A percentile compares a stretch with the other conserved stretches of the same genome.
phyloP scores from a whole-genome alignment of 2,113 vertebrate species.

The Seriola rivoliana region DNA sequence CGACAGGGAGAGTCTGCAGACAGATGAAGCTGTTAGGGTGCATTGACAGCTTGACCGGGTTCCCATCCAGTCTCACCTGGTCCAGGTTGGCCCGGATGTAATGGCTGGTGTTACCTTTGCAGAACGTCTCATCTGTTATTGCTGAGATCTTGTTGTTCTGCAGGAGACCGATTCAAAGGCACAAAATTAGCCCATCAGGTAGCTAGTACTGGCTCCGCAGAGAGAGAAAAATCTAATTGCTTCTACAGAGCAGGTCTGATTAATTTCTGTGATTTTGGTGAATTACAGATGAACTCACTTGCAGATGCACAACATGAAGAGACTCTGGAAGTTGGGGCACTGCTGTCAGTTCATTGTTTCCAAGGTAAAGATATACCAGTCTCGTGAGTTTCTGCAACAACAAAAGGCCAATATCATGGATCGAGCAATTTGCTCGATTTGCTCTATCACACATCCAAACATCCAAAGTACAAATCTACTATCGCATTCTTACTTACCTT shows the following conservation, averaged over 20 bases:
- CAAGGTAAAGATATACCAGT: constrained; percentile 91
- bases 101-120: constrained; percentile 89
- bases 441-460: not conserved
- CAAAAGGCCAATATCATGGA: constrained; percentile 11
- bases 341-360: constrained; percentile 91
- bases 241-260: not conserved
- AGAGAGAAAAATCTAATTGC: not conserved
- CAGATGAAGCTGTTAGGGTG: constrained; percentile 93
- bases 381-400: constrained; percentile 88
- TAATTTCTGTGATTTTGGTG: not conserved
- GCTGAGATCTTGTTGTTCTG: constrained; percentile 94
- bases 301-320: constrained; percentile 91
- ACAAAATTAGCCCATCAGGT: not conserved
- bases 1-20: constrained; percentile 89
- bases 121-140: constrained; percentile 93
- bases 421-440: not conserved
- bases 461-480: not conserved
- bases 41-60: constrained; percentile 88
- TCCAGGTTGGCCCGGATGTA: constrained; percentile 89
- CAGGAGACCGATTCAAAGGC: constrained; percentile 49
- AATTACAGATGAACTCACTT: constrained; percentile 82
- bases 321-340: constrained; percentile 93
- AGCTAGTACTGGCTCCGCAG: not conserved
- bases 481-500: constrained; percentile 83
- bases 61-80: constrained; percentile 92